A percentile compares a stretch with the other conserved stretches of the same genome.
Conservation (phyloP, 2,113 vertebrate genomes). For the Stegostoma tigrinum region DNA sequence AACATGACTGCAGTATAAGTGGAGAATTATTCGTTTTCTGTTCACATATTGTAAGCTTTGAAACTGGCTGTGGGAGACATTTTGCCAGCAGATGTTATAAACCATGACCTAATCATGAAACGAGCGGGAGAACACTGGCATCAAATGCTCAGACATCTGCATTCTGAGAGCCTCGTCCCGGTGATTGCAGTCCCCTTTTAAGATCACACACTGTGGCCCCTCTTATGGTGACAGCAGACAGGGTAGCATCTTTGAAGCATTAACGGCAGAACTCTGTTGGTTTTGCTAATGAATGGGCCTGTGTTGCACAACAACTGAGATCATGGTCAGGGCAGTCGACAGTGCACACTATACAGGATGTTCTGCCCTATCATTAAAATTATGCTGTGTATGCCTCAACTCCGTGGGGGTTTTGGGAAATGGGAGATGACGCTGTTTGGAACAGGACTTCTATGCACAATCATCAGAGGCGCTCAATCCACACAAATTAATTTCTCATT, state of each 20-base stretch:
- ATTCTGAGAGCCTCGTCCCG: not conserved
- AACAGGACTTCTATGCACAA: not conserved
- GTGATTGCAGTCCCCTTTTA: not conserved
- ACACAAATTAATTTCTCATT: not conserved
- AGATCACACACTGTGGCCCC: not conserved
- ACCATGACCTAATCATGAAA: not conserved
- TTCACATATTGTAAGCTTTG: not conserved
- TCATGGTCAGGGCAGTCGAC: not conserved
- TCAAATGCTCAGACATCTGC: not conserved
- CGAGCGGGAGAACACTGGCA: not conserved
- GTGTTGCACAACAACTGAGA: slow-evolving; percentile 9
- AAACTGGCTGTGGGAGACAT: not conserved
- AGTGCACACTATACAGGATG: slow-evolving; percentile 3
- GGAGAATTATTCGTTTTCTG: not conserved
- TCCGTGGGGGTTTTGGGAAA: not conserved
- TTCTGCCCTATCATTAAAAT: slow-evolving; percentile 24
- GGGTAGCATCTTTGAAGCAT: slow-evolving; percentile 6
- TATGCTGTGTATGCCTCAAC: not conserved
- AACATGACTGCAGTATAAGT: not conserved
- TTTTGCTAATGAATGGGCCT: slow-evolving; percentile 22
- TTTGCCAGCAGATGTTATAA: not conserved
- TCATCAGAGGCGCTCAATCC: not conserved
- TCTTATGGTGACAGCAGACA: not conserved
- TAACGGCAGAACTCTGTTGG: not conserved
- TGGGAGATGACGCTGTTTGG: not conserved